phyloP scores from a whole-genome alignment of 2,888 invertebrate genomes.

The Leptinotarsa juncta region DNA sequence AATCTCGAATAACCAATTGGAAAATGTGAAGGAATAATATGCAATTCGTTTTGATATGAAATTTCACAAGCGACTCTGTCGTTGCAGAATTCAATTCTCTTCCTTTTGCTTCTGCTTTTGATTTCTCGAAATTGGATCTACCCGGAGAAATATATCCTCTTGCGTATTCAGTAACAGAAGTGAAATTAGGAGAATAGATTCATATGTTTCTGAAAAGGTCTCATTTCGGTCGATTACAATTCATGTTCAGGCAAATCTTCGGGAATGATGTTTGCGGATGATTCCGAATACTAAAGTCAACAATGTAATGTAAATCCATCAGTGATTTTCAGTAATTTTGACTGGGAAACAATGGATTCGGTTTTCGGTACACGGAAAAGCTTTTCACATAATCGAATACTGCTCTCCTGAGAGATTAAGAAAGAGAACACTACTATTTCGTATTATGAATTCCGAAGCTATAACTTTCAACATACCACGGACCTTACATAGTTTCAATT shows the following conservation, averaged over 20 bases:
- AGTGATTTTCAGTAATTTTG: too few relatives aligned
- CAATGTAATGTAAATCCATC: neutral
- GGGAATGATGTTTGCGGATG: neutral
- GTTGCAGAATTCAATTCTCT: neutral
- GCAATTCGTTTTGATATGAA: constrained; percentile 1
- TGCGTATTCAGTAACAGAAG: neutral
- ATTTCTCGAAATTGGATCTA: neutral
- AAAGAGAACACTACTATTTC: too few relatives aligned
- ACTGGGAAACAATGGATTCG: too few relatives aligned
- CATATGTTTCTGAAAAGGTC: neutral
- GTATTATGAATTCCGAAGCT: too few relatives aligned
- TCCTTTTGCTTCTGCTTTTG: neutral
- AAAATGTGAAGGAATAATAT: neutral
- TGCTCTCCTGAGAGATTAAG: too few relatives aligned
- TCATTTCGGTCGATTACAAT: neutral
- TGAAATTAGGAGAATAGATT: neutral
- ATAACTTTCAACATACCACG: too few relatives aligned
- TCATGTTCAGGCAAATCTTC: neutral
- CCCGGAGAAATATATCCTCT: neutral
- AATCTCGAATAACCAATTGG: neutral
- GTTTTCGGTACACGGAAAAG: too few relatives aligned
- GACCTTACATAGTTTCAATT: too few relatives aligned
- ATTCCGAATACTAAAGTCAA: neutral
- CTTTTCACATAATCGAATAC: too few relatives aligned
- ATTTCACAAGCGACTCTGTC: neutral